Conservation (phyloP, 2,113 vertebrate species). For the Catagonus wagneri region DNA sequence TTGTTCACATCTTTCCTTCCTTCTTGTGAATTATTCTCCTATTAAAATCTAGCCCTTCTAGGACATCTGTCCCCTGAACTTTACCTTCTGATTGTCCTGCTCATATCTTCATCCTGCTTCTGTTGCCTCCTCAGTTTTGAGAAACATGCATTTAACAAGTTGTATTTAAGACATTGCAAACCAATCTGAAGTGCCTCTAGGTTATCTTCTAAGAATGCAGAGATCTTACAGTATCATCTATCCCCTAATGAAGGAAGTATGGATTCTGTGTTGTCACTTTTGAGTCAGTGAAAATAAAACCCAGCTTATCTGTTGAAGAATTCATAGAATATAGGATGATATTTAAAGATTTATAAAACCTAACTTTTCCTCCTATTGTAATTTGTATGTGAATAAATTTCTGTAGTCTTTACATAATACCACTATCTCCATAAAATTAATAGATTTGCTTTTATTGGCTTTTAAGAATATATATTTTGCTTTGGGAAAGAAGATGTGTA, state of each 20-base stretch:
- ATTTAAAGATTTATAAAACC: neutral
- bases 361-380: neutral
- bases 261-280: neutral
- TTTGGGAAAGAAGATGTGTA: neutral
- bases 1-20: neutral
- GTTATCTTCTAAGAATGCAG: neutral
- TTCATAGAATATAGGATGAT: neutral
- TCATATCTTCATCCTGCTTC: neutral
- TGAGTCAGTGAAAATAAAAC: slow-evolving; percentile 10
- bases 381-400: slow-evolving; percentile 26
- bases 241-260: neutral
- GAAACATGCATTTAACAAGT: neutral
- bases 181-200: neutral
- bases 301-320: neutral
- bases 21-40: neutral
- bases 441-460: neutral
- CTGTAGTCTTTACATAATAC: neutral
- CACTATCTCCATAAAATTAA: neutral
- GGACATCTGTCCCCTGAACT: neutral
- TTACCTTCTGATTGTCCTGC: neutral
- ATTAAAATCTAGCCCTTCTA: neutral
- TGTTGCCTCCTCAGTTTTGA: neutral
- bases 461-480: slow-evolving; percentile 13
- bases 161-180: neutral
- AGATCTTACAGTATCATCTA: neutral